These are phyloP conservation scores for Alligator mississippiensis DNA, from an alignment of 2,113 vertebrate genomes.

Conservation along the genomic window DNA sequence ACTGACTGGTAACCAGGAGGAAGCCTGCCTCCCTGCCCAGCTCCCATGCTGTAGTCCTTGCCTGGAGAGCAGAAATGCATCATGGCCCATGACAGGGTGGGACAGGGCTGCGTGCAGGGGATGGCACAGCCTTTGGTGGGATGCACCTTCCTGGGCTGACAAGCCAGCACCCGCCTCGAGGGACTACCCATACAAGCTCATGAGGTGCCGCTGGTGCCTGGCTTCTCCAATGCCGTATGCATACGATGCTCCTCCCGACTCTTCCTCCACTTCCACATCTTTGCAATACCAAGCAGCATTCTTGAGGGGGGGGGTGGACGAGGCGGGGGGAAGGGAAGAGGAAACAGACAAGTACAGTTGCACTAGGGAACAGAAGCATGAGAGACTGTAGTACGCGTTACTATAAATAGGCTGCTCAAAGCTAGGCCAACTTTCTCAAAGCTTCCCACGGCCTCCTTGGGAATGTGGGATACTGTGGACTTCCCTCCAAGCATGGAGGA, in stretches of 20 bases:
- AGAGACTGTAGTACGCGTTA: conserved; percentile 64
- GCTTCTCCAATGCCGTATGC: neutral
- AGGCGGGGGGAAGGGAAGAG: conserved; percentile 57
- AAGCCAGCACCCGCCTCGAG: neutral
- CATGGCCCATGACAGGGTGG: rapidly evolving
- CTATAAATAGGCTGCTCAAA: conserved; percentile 89
- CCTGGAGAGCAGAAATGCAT: neutral
- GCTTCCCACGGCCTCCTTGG: conserved; percentile 82
- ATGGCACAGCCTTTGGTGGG: too few species aligned
- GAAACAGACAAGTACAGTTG: conserved; percentile 77
- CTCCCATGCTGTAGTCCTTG: rapidly evolving
- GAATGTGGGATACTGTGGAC: conserved; percentile 74
- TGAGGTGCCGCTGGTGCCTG: neutral
- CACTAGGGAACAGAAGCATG: conserved; percentile 79
- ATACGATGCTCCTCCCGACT: neutral
- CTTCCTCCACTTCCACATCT: conserved; percentile 17
- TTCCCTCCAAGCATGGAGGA: conserved; percentile 49
- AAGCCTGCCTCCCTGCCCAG: neutral
- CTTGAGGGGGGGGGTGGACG: conserved; percentile 24
- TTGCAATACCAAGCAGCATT: conserved; percentile 47
- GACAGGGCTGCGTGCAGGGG: rapidly evolving
- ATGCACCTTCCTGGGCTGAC: neutral
- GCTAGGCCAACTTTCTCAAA: conserved; percentile 75
- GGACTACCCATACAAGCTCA: too few species aligned
- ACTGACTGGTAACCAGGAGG: neutral